Percentiles rank a stretch among this genome's conserved stretches.
These are phyloP conservation scores for Drosophila monieri DNA, from an alignment of 2,888 invertebrate genomes.

Conservation along the genomic window DNA sequence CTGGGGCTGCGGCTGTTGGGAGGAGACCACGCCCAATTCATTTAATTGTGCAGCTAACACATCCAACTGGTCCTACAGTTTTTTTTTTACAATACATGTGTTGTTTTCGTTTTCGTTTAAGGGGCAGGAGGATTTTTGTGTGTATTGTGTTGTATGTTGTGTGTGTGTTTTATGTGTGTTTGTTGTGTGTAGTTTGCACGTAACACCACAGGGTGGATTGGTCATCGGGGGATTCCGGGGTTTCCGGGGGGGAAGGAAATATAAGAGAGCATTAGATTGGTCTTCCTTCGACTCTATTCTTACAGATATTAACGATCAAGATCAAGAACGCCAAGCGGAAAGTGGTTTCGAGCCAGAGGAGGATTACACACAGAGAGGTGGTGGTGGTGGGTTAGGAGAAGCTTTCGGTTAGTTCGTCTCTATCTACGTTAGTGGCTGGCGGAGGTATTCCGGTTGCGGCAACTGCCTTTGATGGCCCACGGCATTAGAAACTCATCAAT, in stretches of 20 bases:
- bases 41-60: slow-evolving; percentile 97
- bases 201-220: slow-evolving; percentile 48
- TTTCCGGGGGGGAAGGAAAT: slow-evolving; percentile 64
- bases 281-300: slow-evolving; percentile 63
- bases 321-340: slow-evolving; percentile 23
- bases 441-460: background rate
- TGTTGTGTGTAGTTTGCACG: slow-evolving; percentile 57
- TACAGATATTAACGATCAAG: no score
- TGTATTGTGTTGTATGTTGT: slow-evolving; percentile 35
- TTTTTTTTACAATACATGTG: slow-evolving; percentile 65
- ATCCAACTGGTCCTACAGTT: slow-evolving; percentile 93
- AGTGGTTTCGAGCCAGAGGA: slow-evolving; percentile 13
- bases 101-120: slow-evolving; percentile 62
- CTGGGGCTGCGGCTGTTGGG: slow-evolving; percentile 83
- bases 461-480: slow-evolving; percentile 2
- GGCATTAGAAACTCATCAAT: slow-evolving; percentile 72
- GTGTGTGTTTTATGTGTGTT: slow-evolving; percentile 47
- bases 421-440: slow-evolving; percentile 48
- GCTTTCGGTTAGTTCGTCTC: slow-evolving; percentile 63
- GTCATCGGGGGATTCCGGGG: slow-evolving; percentile 28
- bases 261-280: slow-evolving; percentile 82
- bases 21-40: slow-evolving; percentile 93
- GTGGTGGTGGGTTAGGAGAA: slow-evolving; percentile 41
- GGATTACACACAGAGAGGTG: slow-evolving; percentile 12
- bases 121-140: slow-evolving; percentile 65